phyloP scores from a whole-genome alignment of 2,888 invertebrate species.

The Stomorhina lunata region DNA sequence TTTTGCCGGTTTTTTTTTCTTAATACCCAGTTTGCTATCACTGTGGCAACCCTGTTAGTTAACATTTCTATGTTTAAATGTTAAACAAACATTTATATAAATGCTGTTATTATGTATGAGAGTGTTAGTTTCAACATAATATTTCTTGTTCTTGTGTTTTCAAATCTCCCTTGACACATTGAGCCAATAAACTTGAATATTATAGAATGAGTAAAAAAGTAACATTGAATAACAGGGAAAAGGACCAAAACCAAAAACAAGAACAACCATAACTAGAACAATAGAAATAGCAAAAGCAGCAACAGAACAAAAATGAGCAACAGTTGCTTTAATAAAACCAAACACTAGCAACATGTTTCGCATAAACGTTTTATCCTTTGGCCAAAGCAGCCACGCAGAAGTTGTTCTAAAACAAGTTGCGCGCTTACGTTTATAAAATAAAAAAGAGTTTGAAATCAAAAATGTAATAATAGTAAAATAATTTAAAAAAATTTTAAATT shows the following conservation, averaged over 20 bases:
- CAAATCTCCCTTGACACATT: slow-evolving; percentile 72
- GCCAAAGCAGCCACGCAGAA: slow-evolving; percentile 59
- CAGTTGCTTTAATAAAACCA: slow-evolving; percentile 72
- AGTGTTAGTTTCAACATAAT: background rate
- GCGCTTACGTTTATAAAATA: slow-evolving; percentile 12
- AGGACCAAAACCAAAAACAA: background rate
- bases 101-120: background rate
- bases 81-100: too few relatives aligned
- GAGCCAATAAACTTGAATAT: slow-evolving; percentile 74
- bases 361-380: slow-evolving; percentile 76
- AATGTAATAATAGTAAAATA: background rate
- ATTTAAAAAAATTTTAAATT: background rate
- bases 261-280: background rate
- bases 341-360: slow-evolving; percentile 62
- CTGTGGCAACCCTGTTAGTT: too few relatives aligned
- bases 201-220: slow-evolving; percentile 7
- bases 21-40: too few relatives aligned
- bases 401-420: background rate
- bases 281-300: background rate
- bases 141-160: slow-evolving; percentile 9
- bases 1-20: too few relatives aligned
- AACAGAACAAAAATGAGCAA: slow-evolving; percentile 72
- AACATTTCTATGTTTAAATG: too few relatives aligned
- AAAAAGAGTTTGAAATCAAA: background rate
- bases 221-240: background rate